Evolutionary conservation across 2,113 vertebrate species (phyloP), one percentile per base, ranked within the genome.

Genomic region (Leptobrachium leishanense): DNA sequence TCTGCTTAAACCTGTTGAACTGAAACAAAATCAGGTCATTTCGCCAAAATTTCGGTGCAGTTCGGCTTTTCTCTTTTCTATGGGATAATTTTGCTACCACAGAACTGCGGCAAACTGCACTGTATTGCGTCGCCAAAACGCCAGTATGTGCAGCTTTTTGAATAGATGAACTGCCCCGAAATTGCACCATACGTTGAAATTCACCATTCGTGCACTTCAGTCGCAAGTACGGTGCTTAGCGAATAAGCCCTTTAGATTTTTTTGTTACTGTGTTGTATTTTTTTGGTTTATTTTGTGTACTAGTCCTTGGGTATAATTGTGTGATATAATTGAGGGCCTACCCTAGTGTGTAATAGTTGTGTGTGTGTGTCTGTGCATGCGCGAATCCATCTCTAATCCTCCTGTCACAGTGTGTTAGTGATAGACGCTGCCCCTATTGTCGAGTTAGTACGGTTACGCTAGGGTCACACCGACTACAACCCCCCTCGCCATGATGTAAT

Each of bases 341-440:
- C 67, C 77, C 55, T 15, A 9, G 44, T 66, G 46, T 78, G 55
- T 78, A 68, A 72, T 70, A 78, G 55, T 20, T 72, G 43, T 72
- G 77, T 79, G 57, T 72, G 57, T 72, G 66, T 79, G 70, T 72
- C 50, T 73, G 67, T 70, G 68, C 43, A 20, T 70, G 68, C 13
- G 43, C 44, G 77, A 79, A 79, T 79, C 77, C 77, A 43, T 41
- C 64, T 43, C 64, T 81, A 81, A 81, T 81, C 78, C 78, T 55
- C 53, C 65, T 81, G 78, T 81, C 78, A 74, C 65, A 81, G 53
- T 62, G 31, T 74, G 64, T 81, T 81, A 81, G 78, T 81, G 54
- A 81, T 72, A 81, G 72, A 42, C 78, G 6, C 8, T 81, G 78
- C 78, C 15, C 55, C 78, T 68, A 81, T 81, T 81, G 78, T 74